These are phyloP conservation scores for Cettia cetti DNA, from an alignment of 2,113 vertebrate species.

Conservation along the genomic window DNA sequence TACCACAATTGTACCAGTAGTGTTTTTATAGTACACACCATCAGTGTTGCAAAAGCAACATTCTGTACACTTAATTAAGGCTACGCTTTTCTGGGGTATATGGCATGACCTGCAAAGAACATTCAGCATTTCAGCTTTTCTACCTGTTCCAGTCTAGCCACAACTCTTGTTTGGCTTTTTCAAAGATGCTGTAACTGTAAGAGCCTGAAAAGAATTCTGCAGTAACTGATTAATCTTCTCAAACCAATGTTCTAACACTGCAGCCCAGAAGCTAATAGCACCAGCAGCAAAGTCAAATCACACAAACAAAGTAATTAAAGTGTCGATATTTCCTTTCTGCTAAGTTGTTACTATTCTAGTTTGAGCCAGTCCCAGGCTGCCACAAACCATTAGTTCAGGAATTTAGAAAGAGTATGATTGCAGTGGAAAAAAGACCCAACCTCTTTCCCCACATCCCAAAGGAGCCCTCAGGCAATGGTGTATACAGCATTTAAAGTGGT, in stretches of 20 bases:
- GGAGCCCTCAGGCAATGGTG: conserved; percentile 37
- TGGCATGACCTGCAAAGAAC: background rate
- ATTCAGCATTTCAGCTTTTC: background rate
- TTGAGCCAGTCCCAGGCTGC: conserved; percentile 65
- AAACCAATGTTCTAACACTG: conserved; percentile 57
- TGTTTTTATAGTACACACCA: background rate
- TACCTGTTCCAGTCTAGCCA: background rate
- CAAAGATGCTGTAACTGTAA: conserved; percentile 1
- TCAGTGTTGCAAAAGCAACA: background rate
- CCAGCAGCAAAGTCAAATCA: conserved; percentile 70
- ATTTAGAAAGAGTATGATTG: conserved; percentile 59
- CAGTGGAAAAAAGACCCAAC: conserved; percentile 69
- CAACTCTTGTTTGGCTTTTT: background rate
- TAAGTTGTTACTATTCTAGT: conserved; percentile 62
- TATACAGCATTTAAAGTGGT: conserved; percentile 45
- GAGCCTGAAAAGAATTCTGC: conserved; percentile 56
- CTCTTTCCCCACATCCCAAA: conserved; percentile 5
- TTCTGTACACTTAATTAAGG: background rate
- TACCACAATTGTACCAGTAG: background rate
- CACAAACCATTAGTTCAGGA: conserved; percentile 76
- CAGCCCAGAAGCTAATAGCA: conserved; percentile 60
- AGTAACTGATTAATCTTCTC: conserved; percentile 55
- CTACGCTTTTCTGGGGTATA: background rate
- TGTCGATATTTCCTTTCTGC: conserved; percentile 50
- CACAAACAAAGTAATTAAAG: conserved; percentile 75